A percentile compares a stretch with the other conserved stretches of the same genome.
Evolutionary conservation across 2,888 invertebrate genomes (phyloP).

Genomic region (Tricholauxania praeusta): DNA sequence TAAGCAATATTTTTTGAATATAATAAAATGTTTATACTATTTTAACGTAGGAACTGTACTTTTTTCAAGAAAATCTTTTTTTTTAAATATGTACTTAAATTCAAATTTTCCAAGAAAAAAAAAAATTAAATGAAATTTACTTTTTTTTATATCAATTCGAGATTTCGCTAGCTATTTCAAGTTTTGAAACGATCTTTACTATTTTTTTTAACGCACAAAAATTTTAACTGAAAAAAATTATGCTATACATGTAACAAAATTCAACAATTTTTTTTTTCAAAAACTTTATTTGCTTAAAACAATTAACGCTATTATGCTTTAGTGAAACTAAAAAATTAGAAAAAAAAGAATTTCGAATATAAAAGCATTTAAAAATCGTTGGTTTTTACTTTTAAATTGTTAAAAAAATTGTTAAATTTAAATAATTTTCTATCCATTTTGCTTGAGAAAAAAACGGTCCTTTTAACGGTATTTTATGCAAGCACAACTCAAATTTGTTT

Average conservation of each 20-base stretch:
- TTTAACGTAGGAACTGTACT: conserved; percentile 35
- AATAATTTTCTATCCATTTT: background rate
- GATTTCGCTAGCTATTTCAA: conserved; percentile 15
- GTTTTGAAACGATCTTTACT: background rate
- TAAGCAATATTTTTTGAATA: conserved; percentile 7
- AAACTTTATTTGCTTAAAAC: too few relatives aligned
- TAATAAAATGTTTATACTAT: background rate
- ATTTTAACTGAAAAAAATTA: background rate
- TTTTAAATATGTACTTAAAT: conserved; percentile 39
- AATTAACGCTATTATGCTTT: too few relatives aligned
- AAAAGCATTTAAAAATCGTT: too few relatives aligned
- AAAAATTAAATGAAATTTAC: conserved; percentile 6
- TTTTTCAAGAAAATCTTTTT: conserved; percentile 8
- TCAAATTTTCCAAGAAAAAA: conserved; percentile 15
- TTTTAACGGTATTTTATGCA: background rate
- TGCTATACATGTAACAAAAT: too few relatives aligned
- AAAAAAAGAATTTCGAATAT: too few relatives aligned
- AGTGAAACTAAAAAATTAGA: too few relatives aligned
- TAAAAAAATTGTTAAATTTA: too few relatives aligned
- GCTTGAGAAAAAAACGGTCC: conserved; percentile 9
- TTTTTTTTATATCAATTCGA: background rate
- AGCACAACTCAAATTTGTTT: background rate
- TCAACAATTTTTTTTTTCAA: too few relatives aligned
- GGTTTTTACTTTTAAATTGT: too few relatives aligned
- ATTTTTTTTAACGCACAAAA: background rate